Conservation (phyloP, 2,888 invertebrate species). For the Celastrina argiolus region DNA sequence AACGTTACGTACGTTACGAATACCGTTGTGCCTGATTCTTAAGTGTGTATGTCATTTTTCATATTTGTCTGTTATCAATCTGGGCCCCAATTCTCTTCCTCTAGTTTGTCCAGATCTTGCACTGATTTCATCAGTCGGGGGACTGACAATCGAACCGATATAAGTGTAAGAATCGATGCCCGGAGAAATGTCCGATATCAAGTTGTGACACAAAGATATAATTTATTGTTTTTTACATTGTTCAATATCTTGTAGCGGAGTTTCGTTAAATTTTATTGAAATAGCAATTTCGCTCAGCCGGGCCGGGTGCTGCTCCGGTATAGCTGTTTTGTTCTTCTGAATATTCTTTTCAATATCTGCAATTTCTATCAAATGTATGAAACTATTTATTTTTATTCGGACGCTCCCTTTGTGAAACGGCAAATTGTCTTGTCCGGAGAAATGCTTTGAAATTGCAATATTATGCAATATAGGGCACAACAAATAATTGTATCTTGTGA, state of each 20-base stretch:
- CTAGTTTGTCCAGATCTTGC: too few species aligned
- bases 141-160: too few species aligned
- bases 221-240: not conserved
- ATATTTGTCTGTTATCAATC: too few species aligned
- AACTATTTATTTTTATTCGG: conserved; percentile 11
- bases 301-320: conserved; percentile 30
- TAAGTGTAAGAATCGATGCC: too few species aligned
- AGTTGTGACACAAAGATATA: not conserved
- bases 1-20: too few species aligned
- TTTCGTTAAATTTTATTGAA: conserved; percentile 30
- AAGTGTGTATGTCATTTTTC: too few species aligned
- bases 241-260: conserved; percentile 22
- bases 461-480: not conserved
- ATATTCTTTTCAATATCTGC: conserved; percentile 34
- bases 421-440: not conserved
- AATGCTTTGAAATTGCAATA: not conserved
- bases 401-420: not conserved
- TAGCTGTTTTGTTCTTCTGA: conserved; percentile 32
- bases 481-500: not conserved
- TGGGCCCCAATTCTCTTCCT: too few species aligned
- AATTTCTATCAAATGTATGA: not conserved
- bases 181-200: too few species aligned
- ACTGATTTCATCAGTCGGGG: too few species aligned
- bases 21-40: too few species aligned
- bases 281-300: conserved; percentile 30